A percentile compares a stretch with the other conserved stretches of the same genome.
Evolutionary conservation across 1,140 invertebrate species (phyloP).

Genomic region (Arctopsyche grandis): DNA sequence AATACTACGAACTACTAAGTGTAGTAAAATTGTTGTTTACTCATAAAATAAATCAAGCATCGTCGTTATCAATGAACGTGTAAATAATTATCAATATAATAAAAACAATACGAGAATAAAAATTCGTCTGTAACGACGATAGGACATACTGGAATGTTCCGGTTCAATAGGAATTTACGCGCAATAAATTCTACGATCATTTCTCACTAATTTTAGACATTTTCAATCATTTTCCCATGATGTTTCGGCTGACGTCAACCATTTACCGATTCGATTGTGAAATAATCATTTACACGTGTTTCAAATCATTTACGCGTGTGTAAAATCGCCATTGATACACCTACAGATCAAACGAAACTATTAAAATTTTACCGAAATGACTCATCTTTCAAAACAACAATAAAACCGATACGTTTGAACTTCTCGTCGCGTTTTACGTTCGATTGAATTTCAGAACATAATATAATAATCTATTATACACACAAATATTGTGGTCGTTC

Average conservation of each 20-base stretch:
- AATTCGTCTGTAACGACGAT: neutral
- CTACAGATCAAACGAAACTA: neutral
- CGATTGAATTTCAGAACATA: too few relatives aligned
- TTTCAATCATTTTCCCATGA: too few relatives aligned
- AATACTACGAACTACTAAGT: too few relatives aligned
- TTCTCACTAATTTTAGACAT: too few relatives aligned
- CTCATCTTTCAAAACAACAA: neutral
- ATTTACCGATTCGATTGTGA: neutral
- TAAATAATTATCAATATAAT: neutral
- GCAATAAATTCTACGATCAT: too few relatives aligned
- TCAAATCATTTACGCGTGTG: neutral
- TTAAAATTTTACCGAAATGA: neutral
- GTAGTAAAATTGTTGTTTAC: too few relatives aligned
- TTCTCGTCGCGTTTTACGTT: too few relatives aligned
- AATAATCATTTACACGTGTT: too few relatives aligned
- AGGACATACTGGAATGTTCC: neutral
- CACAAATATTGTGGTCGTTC: too few relatives aligned
- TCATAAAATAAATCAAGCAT: neutral
- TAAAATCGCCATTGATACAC: neutral
- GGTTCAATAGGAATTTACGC: too few relatives aligned
- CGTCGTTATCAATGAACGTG: neutral
- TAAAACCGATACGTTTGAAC: neutral
- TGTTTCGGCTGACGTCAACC: neutral
- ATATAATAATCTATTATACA: too few relatives aligned
- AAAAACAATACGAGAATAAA: neutral